phyloP scores from a whole-genome alignment of 2,888 invertebrate species.

The Erannis defoliaria region DNA sequence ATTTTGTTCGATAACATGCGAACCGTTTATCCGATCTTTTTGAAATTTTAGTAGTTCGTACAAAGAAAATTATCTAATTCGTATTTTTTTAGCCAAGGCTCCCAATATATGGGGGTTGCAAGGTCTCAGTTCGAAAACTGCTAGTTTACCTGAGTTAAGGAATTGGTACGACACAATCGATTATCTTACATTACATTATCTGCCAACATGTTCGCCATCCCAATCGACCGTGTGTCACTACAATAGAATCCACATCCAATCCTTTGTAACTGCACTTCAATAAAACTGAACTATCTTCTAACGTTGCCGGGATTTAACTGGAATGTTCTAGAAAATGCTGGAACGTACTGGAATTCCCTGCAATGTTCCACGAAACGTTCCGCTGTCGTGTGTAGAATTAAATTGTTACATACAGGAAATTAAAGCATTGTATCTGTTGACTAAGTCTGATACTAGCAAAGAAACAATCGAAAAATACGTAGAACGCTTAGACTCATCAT shows the following conservation, averaged over 20 bases:
- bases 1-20: no score
- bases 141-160: no score
- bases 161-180: no score
- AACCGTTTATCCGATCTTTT: no score
- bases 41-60: no score
- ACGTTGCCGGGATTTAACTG: constrained; percentile 13
- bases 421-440: neutral
- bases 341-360: constrained; percentile 8
- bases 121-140: no score
- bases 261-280: constrained; percentile 24
- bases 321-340: constrained; percentile 1
- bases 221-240: neutral
- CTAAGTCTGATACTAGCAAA: no score
- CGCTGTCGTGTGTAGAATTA: neutral
- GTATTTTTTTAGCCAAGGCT: no score
- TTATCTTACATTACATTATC: neutral
- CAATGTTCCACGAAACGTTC: constrained; percentile 6
- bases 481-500: no score
- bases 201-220: constrained; percentile 1
- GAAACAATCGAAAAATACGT: no score
- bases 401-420: constrained; percentile 3
- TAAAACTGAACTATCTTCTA: constrained; percentile 23
- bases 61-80: no score
- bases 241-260: constrained; percentile 9
- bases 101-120: no score